A percentile compares a stretch with the other conserved stretches of the same genome.
Evolutionary conservation across 1,140 invertebrate species (phyloP).

Genomic region (Drosophila pallidifrons): DNA sequence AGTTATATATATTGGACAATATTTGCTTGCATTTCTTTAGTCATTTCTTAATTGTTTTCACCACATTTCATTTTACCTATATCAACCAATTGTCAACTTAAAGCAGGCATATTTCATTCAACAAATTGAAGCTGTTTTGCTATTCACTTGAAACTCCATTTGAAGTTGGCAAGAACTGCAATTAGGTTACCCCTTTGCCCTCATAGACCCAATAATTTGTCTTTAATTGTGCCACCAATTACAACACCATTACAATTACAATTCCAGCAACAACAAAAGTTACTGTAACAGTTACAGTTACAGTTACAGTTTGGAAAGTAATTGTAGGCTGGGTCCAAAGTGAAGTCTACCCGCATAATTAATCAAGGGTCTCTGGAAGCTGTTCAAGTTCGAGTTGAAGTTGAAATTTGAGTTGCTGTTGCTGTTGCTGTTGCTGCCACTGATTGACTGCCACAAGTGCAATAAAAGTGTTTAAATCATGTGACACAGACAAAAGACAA

Average conservation of each 20-base stretch:
- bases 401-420: background rate
- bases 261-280: background rate
- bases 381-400: conserved; percentile 9
- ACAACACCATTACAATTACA: conserved; percentile 59
- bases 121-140: background rate
- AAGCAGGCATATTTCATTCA: background rate
- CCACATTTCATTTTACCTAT: background rate
- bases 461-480: conserved; percentile 55
- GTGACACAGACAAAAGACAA: conserved; percentile 8
- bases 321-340: background rate
- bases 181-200: conserved; percentile 32
- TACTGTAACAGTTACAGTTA: background rate
- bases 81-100: background rate
- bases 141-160: conserved; percentile 16
- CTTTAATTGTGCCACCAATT: conserved; percentile 72
- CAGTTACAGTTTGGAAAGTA: conserved; percentile 39
- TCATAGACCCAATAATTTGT: conserved; percentile 56
- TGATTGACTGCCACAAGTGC: conserved; percentile 44
- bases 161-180: conserved; percentile 49
- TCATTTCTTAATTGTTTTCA: background rate
- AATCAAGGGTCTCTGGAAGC: conserved; percentile 42
- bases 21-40: too few relatives aligned
- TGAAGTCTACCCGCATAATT: conserved; percentile 50
- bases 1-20: too few relatives aligned
- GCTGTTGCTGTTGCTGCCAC: conserved; percentile 7